Evolutionary conservation across 2,797 vertebrate genomes (phyloP).

Genomic region (Gallirallus australis): DNA sequence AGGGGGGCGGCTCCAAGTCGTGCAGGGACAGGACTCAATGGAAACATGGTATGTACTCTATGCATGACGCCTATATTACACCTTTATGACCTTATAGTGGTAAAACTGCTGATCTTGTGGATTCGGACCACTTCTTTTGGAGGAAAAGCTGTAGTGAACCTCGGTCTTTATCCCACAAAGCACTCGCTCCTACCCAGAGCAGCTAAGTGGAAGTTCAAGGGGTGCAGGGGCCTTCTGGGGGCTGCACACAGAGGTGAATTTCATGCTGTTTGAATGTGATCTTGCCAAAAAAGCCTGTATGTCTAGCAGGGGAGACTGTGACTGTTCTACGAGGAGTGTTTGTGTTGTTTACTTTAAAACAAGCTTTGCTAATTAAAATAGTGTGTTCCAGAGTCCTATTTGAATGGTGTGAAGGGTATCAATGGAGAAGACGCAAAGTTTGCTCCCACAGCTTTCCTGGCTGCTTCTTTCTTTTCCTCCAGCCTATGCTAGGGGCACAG

Average conservation of each 20-base stretch:
- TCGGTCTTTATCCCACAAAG: not conserved
- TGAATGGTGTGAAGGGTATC: conserved; percentile 47
- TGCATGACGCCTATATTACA: conserved; percentile 53
- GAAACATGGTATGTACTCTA: not conserved
- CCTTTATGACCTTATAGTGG: conserved; percentile 49
- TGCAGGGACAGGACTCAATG: conserved; percentile 1
- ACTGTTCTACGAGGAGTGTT: conserved; percentile 63
- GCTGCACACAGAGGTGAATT: not conserved
- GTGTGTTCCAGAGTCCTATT: conserved; percentile 57
- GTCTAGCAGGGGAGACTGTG: conserved; percentile 46
- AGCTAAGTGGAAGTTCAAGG: not conserved
- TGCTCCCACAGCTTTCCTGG: not conserved
- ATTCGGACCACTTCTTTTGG: conserved; percentile 7
- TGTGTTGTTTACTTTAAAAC: conserved; percentile 66
- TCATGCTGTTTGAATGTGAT: conserved; percentile 53
- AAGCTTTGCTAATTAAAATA: conserved; percentile 72
- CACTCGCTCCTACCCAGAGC: not conserved
- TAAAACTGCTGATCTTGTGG: conserved; percentile 47
- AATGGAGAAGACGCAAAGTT: conserved; percentile 21
- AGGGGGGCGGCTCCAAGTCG: not conserved
- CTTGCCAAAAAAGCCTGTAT: conserved; percentile 60
- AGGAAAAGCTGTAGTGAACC: not conserved
- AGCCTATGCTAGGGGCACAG: not conserved
- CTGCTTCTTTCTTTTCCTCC: not conserved
- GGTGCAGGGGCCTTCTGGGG: not conserved